These are phyloP conservation scores for Decapterus maruadsi DNA, from an alignment of 2,797 vertebrate genomes.

Conservation along the genomic window DNA sequence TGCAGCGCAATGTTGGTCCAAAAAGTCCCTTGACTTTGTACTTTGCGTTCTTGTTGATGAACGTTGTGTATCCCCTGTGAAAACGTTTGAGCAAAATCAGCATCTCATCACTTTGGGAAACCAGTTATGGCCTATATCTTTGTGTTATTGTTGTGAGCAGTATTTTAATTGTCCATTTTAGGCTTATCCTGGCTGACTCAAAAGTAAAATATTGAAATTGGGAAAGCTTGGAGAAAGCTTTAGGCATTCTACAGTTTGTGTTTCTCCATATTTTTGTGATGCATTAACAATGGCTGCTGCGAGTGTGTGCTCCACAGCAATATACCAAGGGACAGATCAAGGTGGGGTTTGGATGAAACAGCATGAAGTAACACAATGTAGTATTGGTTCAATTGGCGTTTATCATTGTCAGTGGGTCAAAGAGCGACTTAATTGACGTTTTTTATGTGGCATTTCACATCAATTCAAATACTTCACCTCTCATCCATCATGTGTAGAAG, in stretches of 20 bases:
- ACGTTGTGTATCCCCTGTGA: slow-evolving; percentile 78
- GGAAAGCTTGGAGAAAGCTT: slow-evolving; percentile 94
- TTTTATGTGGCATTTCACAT: slow-evolving; percentile 48
- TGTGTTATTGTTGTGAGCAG: slow-evolving; percentile 90
- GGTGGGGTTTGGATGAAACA: slow-evolving; percentile 93
- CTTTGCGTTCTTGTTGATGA: slow-evolving; percentile 35
- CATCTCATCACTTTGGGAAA: slow-evolving; percentile 70
- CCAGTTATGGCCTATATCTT: slow-evolving; percentile 96
- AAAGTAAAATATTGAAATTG: slow-evolving; percentile 87
- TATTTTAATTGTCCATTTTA: slow-evolving; percentile 84
- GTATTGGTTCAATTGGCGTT: slow-evolving; percentile 61
- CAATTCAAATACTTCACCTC: slow-evolving; percentile 48
- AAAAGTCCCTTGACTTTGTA: background rate
- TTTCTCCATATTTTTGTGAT: slow-evolving; percentile 88
- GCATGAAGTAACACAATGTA: slow-evolving; percentile 62
- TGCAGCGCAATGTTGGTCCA: background rate
- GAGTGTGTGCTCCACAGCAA: slow-evolving; percentile 97
- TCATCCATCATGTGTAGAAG: slow-evolving; percentile 50
- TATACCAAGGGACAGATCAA: slow-evolving; percentile 93
- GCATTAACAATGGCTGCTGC: slow-evolving; percentile 96
- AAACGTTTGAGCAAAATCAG: slow-evolving; percentile 56
- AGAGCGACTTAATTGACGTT: slow-evolving; percentile 28
- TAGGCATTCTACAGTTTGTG: slow-evolving; percentile 88
- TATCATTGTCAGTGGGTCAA: slow-evolving; percentile 24
- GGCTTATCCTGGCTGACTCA: slow-evolving; percentile 97